Evolutionary conservation across 2,113 vertebrate genomes (phyloP).

Genomic region (Nerophis lumbriciformis): DNA sequence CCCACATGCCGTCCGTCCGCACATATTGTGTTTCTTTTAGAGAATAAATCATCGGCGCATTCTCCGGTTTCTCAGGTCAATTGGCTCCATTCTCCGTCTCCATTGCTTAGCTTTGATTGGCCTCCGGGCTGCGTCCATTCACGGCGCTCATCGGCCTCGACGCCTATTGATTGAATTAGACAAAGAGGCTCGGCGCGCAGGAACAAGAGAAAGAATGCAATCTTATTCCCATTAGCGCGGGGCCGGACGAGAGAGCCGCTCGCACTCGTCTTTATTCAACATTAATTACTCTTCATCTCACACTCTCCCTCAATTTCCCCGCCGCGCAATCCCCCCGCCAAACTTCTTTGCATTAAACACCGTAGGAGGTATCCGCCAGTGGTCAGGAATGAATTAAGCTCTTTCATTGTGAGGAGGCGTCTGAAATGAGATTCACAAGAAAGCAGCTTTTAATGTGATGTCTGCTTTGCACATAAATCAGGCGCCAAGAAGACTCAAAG

Average conservation of each 20-base stretch:
- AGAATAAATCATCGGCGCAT: background rate
- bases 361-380: background rate
- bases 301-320: constrained; percentile 5
- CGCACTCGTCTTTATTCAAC: constrained; percentile 12
- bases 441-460: constrained; percentile 1
- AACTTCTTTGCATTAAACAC: constrained; percentile 9
- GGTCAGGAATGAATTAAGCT: constrained; percentile 1
- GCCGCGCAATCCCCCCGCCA: background rate
- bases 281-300: constrained; percentile 11
- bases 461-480: constrained; percentile 5
- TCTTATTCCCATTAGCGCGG: constrained; percentile 9
- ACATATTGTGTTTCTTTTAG: background rate
- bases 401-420: constrained; percentile 1
- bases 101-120: background rate
- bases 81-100: background rate
- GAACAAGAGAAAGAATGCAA: constrained; percentile 11
- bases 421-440: constrained; percentile 1
- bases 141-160: background rate
- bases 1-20: background rate
- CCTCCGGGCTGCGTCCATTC: constrained; percentile 1
- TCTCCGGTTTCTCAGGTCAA: background rate
- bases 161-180: constrained; percentile 10
- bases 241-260: background rate
- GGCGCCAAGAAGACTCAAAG: background rate
- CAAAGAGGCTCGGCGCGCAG: constrained; percentile 4